Base-by-base conservation (phyloP, 2,113 vertebrate genomes). In the Lasiurus borealis region DNA sequence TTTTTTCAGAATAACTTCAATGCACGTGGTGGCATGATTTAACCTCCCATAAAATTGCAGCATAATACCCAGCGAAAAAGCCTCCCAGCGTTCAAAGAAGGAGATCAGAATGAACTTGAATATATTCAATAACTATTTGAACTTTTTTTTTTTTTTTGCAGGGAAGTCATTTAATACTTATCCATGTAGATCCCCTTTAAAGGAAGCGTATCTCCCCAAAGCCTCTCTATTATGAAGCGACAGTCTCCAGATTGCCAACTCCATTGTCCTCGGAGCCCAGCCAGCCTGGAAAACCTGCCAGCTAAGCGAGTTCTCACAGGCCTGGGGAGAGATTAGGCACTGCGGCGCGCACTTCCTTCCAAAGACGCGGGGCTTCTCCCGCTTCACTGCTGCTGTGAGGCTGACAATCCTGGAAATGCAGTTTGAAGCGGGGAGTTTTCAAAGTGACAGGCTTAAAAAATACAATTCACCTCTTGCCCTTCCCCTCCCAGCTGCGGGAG, bases 401-500 rank as follows among this genome's bases (percentile, higher is more conserved):
- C 59, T 40, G 44, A 76, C 82, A 86, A 75, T 95, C 94, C 83
- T 87, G 92, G 94, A 96, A 96, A 86, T 25, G 64, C 78, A 71
- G 80, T 93, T 92, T 78, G 92, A 97, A 59, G 88, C 78, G 91
- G 95, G 73, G 94, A 97, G 88, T 93, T 97, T 95, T 97, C 95
- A 97, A 96, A 97, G 91, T 96, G 96, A 97, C 96, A 97, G 46
- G 94, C 96, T 97, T 97, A 96, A 97, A 97, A 97, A 97, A 95
- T 97, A 90, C 95, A 93, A 95, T 97, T 97, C 96, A 95, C 96
- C 97, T 95, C 93, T 97, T 95, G 95, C 97, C 96, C 95, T 95
- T 96, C 95, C 29, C 76, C 31, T 96, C 93, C 80, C 88, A 89
- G 91, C 91, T 95, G 85, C 57, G 86, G 80, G 94, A 81, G 25